Evolutionary conservation across 2,113 vertebrate genomes (phyloP), one percentile per base, ranked within the genome.

Genomic region (Aythya baeri): DNA sequence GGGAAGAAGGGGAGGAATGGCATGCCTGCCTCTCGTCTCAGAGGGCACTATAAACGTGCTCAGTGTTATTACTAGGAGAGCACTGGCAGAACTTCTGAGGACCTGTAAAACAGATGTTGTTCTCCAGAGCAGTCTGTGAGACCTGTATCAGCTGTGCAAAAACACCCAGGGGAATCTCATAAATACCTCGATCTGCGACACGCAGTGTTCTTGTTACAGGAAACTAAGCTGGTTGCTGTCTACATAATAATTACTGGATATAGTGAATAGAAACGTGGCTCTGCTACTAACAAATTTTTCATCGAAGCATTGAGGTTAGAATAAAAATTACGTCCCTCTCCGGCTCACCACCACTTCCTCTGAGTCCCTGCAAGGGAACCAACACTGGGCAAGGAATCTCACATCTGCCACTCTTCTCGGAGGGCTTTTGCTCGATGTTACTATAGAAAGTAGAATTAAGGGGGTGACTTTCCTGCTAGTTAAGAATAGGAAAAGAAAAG

Each of bases 191-290:
- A 75, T 22, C 59, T 8, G 50, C 1, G 5, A 83, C 36, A 82
- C 0, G 0, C 41, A 13, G 80, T 8, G 6, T n/a, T 94, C 23
- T 34, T 36, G 13, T 83, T 73, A 61, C 2, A 80, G 3, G 23
- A 8, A 81, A 31, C 36, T 71, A 88, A 86, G 26, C 20, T 72
- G 61, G 36, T 49, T 52, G 41, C 31, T 43, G 70, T 75, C 68
- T 43, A 68, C 41, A 44, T 7, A 43, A 32, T 49, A 46, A 54
- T 88, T 63, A 81, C 6, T 65, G 5, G 22, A 78, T 7, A 2
- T 13, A 54, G 26, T 4, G 4, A 80, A 88, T 1, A 86, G 44
- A 86, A 91, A 74, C 2, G 43, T 2, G 31, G 70, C 43, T 70
- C 77, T 38, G 18, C 43, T 72, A 81, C 15, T 44, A 88, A 70